Base-by-base conservation (phyloP, 1,140 invertebrate species). In the Megalonaias nervosa region DNA sequence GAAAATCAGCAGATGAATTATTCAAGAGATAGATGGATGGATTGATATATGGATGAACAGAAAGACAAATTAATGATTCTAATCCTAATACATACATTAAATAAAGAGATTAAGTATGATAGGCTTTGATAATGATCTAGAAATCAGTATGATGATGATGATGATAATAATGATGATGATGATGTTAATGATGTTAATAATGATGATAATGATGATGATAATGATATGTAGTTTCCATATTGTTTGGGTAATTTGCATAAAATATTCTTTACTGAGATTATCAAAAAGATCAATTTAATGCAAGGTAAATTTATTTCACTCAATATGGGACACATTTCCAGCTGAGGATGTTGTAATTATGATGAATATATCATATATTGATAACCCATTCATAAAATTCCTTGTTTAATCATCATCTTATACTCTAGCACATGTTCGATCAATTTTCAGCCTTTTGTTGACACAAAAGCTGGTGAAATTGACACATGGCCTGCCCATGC, bases 401-500 rank as follows among this genome's bases (percentile, higher is more conserved):
- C 17, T 67, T 67, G 2, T 67, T 67, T 67, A 31, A 26, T 21
- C 65, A 67, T 67, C n/a, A 21, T 5, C 31, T 67, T n/a, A 11
- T 21, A 31, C 16, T 23, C n/a, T 21, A 67, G 6, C 61, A 31
- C 11, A 55, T 62, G 15, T 73, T 13, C 23, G 17, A 57, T 62
- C 64, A 17, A n/a, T 77, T 81, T 82, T 58, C 75, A 90, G 89
- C 89, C 89, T 12, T 87, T 86, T 83, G 83, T 88, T 16, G 89
- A 90, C 74, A 89, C 86, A 69, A 82, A 83, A 73, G 82, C 89
- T 58, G 90, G 89, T 14, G 85, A 85, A 65, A 74, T 91, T n/a
- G 90, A 91, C 74, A 87, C 87, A 48, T 91, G 90, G 90, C 90
- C 90, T 68, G 89, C 90, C 14, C 89, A 91, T 85, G 89, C 90